Percentiles rank a stretch among this genome's conserved stretches.
phyloP scores from a whole-genome alignment of 2,797 vertebrate genomes.

The Sebastes oblongus region DNA sequence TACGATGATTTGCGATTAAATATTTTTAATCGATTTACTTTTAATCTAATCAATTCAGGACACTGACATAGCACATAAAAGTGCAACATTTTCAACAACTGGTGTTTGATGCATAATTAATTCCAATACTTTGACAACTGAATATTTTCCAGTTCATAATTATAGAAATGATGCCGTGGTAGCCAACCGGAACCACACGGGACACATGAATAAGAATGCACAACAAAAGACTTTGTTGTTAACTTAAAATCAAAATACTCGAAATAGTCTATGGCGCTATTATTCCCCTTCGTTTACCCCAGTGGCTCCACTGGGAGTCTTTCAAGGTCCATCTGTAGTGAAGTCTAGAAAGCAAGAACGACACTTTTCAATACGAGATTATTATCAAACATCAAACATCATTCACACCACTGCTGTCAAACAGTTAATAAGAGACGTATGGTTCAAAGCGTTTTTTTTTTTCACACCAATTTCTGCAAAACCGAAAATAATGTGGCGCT shows the following conservation, averaged over 20 bases:
- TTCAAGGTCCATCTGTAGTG: not conserved
- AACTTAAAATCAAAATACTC: not conserved
- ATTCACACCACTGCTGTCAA: not conserved
- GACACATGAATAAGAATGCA: not conserved
- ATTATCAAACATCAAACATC: not conserved
- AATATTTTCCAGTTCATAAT: conserved; percentile 1
- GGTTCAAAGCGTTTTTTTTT: conserved; percentile 1
- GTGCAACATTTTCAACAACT: not conserved
- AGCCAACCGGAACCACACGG: not conserved
- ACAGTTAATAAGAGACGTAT: not conserved
- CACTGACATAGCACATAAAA: too few species aligned
- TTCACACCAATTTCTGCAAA: not conserved
- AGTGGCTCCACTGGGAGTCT: not conserved
- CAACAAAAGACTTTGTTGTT: conserved; percentile 1
- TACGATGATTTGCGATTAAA: too few species aligned
- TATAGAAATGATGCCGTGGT: not conserved
- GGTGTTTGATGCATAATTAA: not conserved
- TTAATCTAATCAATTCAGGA: too few species aligned
- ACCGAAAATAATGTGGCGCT: not conserved
- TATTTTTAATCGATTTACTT: too few species aligned
- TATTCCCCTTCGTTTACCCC: not conserved
- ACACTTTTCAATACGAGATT: not conserved
- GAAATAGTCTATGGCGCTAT: not conserved
- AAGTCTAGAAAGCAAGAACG: not conserved
- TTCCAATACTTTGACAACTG: not conserved